Percentiles rank a stretch among this genome's conserved stretches.
phyloP scores from a whole-genome alignment of 30 jellyfish, hydroid and myxozoan genomes.

The Hydractinia echinata region DNA sequence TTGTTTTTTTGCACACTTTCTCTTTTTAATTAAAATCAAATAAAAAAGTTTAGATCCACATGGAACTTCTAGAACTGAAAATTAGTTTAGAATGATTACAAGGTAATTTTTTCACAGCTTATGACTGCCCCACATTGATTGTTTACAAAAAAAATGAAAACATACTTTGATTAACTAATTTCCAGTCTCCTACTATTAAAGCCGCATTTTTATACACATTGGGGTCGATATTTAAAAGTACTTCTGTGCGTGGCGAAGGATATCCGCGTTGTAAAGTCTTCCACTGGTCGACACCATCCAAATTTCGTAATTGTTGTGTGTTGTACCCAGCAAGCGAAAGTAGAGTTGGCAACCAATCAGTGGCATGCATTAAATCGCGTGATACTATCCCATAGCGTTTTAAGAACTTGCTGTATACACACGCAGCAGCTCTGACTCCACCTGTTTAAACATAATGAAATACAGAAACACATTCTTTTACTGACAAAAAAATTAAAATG shows the following conservation, averaged over 20 bases:
- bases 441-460: not conserved
- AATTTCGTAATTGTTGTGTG: slow-evolving; percentile 3
- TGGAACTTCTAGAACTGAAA: not conserved
- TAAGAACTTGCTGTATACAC: slow-evolving; percentile 19
- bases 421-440: slow-evolving; percentile 42
- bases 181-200: slow-evolving; percentile 73
- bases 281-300: slow-evolving; percentile 79
- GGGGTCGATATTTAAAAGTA: slow-evolving; percentile 76
- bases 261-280: slow-evolving; percentile 19
- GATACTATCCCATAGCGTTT: slow-evolving; percentile 8
- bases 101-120: not conserved
- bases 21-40: no score
- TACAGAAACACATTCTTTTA: not conserved
- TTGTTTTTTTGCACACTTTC: no score
- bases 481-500: not conserved
- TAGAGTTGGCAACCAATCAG: slow-evolving; percentile 47
- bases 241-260: slow-evolving; percentile 73
- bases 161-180: slow-evolving; percentile 48
- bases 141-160: not conserved
- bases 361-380: slow-evolving; percentile 29
- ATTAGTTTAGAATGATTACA: not conserved
- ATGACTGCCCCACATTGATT: not conserved
- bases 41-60: no score
- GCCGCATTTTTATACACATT: slow-evolving; percentile 70
- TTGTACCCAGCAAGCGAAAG: slow-evolving; percentile 23